These are phyloP conservation scores for Drosophila kuntzei DNA, from an alignment of 2,888 invertebrate genomes.

Conservation along the genomic window DNA sequence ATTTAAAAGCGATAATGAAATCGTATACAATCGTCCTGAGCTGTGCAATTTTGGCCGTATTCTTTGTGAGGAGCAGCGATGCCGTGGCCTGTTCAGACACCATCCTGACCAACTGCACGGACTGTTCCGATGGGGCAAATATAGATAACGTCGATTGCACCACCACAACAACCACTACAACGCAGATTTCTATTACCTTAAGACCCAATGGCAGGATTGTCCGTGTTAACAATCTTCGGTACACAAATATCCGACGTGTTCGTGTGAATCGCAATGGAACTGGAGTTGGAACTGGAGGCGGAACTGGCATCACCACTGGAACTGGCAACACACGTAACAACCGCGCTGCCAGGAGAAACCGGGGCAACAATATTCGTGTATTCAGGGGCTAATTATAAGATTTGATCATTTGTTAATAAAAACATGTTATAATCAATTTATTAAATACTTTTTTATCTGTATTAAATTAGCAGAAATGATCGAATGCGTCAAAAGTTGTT, in stretches of 20 bases:
- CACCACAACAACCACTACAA: constrained; percentile 37
- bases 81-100: constrained; percentile 36
- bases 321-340: not conserved
- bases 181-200: constrained; percentile 1
- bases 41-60: constrained; percentile 27
- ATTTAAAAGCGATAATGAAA: constrained; percentile 25
- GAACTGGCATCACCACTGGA: not conserved
- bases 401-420: constrained; percentile 11
- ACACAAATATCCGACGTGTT: constrained; percentile 15
- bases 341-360: not conserved
- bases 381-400: constrained; percentile 7
- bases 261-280: constrained; percentile 14
- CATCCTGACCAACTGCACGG: constrained; percentile 27
- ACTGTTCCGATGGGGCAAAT: constrained; percentile 24
- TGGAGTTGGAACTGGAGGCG: not conserved
- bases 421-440: not conserved
- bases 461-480: not conserved
- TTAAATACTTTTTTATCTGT: not conserved
- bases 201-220: not conserved
- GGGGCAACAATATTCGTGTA: constrained; percentile 6
- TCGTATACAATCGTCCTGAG: constrained; percentile 19
- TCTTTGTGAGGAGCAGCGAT: constrained; percentile 23
- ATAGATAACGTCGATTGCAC: constrained; percentile 18
- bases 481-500: not conserved
- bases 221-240: constrained; percentile 12